Conservation (phyloP, 2,888 invertebrate species). For the Eupithecia centaureata region DNA sequence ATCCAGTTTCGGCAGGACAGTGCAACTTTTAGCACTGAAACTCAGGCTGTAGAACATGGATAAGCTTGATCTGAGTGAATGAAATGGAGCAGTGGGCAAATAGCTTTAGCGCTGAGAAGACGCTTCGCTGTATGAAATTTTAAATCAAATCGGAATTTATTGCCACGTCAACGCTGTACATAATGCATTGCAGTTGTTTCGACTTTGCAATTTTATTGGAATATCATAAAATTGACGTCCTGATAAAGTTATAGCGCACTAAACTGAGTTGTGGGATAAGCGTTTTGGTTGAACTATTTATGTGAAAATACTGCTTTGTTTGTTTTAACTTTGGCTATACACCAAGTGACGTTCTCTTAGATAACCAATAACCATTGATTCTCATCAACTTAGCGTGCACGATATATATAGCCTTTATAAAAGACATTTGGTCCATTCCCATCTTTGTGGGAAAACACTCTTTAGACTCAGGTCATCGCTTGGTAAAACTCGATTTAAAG, state of each 20-base stretch:
- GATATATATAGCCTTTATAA: background rate
- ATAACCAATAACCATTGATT: background rate
- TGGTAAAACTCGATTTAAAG: background rate
- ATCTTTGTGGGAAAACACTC: background rate
- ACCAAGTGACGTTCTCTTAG: too few relatives aligned
- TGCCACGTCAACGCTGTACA: conserved; percentile 41
- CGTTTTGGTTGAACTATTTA: conserved; percentile 8
- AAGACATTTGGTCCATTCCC: background rate
- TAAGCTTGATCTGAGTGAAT: too few relatives aligned
- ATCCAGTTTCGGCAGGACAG: too few relatives aligned
- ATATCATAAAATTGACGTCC: conserved; percentile 46
- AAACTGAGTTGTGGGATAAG: conserved; percentile 23
- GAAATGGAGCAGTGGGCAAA: background rate
- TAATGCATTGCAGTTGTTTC: conserved; percentile 52
- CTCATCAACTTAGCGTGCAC: too few relatives aligned
- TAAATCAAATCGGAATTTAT: conserved; percentile 57
- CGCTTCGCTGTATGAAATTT: conserved; percentile 55
- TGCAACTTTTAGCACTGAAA: too few relatives aligned
- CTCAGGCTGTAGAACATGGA: too few relatives aligned
- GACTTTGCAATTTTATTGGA: conserved; percentile 49
- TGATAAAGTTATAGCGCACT: conserved; percentile 43
- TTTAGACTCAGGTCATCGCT: background rate
- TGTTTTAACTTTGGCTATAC: conserved; percentile 33
- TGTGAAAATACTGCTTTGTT: background rate
- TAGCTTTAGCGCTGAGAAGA: conserved; percentile 37